phyloP scores from a whole-genome alignment of 2,113 vertebrate species.

The Rallus limicola region DNA sequence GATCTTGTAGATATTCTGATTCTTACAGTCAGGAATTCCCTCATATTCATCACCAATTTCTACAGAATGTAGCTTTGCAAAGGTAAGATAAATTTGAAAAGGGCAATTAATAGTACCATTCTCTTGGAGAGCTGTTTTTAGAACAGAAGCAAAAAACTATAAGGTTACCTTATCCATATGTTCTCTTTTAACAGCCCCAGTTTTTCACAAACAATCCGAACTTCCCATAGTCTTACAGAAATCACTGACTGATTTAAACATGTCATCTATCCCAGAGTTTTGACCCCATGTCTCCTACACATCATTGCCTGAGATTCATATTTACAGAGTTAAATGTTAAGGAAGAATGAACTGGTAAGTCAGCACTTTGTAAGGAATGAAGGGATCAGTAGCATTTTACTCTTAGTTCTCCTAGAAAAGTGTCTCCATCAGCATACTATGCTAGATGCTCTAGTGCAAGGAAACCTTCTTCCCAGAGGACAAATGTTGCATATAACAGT shows the following conservation, averaged over 20 bases:
- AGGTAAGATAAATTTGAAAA: neutral
- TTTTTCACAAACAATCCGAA: neutral
- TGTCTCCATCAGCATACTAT: neutral
- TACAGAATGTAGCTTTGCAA: neutral
- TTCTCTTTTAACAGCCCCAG: neutral
- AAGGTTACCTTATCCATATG: neutral
- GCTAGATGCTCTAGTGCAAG: neutral
- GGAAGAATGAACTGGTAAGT: neutral
- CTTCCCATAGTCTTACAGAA: neutral
- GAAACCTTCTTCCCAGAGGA: neutral
- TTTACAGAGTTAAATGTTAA: neutral
- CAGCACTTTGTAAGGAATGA: neutral
- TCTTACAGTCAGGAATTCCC: neutral
- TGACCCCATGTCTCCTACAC: neutral
- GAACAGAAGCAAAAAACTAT: neutral
- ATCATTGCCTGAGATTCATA: neutral
- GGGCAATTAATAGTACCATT: neutral
- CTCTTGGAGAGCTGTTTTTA: neutral
- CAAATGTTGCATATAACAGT: neutral
- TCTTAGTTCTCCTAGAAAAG: neutral
- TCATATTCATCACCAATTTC: neutral
- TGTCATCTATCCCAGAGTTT: fast-evolving
- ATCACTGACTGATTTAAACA: neutral
- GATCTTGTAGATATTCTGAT: neutral
- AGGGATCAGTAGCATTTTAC: neutral